These are phyloP conservation scores for Lophius piscatorius DNA, from an alignment of 2,113 vertebrate genomes.

Conservation along the genomic window DNA sequence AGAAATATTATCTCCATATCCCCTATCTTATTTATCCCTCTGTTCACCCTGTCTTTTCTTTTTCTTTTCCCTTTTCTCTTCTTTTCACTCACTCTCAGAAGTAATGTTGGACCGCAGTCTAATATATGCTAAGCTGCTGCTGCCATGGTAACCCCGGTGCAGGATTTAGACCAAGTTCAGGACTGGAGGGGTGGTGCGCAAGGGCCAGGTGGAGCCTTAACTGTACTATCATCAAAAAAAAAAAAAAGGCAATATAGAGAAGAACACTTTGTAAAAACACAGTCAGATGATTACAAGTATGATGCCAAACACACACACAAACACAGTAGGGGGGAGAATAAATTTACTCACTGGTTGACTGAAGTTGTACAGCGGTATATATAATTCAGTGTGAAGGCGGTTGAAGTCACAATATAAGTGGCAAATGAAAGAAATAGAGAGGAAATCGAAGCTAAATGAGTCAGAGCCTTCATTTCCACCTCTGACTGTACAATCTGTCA, in stretches of 20 bases:
- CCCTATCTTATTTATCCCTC: background rate
- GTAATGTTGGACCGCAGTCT: constrained; percentile 73
- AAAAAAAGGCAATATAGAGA: too few species aligned
- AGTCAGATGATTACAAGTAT: too few species aligned
- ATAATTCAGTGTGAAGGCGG: background rate
- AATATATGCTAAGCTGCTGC: constrained; percentile 83
- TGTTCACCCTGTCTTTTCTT: background rate
- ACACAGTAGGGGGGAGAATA: background rate
- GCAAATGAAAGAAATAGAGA: constrained; percentile 53
- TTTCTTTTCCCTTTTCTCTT: background rate
- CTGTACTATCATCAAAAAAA: too few species aligned
- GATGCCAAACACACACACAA: constrained; percentile 5
- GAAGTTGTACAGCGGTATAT: background rate
- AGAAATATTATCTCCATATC: too few species aligned
- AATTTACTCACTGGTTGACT: constrained; percentile 12
- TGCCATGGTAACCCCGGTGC: constrained; percentile 80
- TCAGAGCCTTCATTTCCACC: constrained; percentile 45
- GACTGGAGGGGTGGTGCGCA: constrained; percentile 19
- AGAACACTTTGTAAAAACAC: too few species aligned
- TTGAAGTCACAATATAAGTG: constrained; percentile 11
- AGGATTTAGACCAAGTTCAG: constrained; percentile 75
- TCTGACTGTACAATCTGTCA: constrained; percentile 45
- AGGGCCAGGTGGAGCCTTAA: constrained; percentile 44
- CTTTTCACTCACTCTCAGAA: constrained; percentile 39
- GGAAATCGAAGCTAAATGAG: constrained; percentile 35